These are phyloP conservation scores for Melieria picta DNA, from an alignment of 2,888 invertebrate genomes.

Conservation along the genomic window DNA sequence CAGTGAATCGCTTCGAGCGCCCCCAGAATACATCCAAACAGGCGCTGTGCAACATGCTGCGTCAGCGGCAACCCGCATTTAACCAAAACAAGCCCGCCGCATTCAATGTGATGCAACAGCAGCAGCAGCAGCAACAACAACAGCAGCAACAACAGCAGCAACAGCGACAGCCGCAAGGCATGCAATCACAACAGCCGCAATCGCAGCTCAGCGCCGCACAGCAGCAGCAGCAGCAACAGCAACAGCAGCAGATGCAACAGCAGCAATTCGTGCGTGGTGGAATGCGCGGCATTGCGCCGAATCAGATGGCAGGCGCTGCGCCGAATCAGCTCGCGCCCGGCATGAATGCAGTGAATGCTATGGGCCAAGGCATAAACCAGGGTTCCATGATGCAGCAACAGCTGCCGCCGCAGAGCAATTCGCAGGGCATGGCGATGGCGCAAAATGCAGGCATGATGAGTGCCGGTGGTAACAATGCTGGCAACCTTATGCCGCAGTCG, in stretches of 20 bases:
- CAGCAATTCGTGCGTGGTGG: conserved; percentile 62
- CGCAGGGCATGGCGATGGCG: conserved; percentile 52
- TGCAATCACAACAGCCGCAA: conserved; percentile 48
- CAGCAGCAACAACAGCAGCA: conserved; percentile 57
- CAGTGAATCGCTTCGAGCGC: conserved; percentile 66
- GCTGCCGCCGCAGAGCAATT: conserved; percentile 42
- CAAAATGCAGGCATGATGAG: conserved; percentile 59
- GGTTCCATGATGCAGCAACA: conserved; percentile 57
- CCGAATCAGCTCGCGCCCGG: conserved; percentile 64
- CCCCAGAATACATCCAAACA: conserved; percentile 77
- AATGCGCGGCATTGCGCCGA: conserved; percentile 63
- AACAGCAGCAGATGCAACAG: conserved; percentile 58
- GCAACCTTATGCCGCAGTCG: conserved; percentile 47
- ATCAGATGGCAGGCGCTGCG: conserved; percentile 62
- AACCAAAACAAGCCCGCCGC: conserved; percentile 59
- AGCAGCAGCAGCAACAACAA: conserved; percentile 59
- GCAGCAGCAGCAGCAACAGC: conserved; percentile 57
- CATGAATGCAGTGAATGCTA: conserved; percentile 67
- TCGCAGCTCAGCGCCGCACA: conserved; percentile 49
- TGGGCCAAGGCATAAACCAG: conserved; percentile 60
- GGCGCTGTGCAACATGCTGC: conserved; percentile 85
- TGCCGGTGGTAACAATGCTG: conserved; percentile 41
- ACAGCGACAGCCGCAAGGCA: conserved; percentile 44
- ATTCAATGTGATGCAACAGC: conserved; percentile 59
- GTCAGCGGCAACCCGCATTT: conserved; percentile 76